These are phyloP conservation scores for Leucosticte australis DNA, from an alignment of 2,113 vertebrate species.

Conservation along the genomic window DNA sequence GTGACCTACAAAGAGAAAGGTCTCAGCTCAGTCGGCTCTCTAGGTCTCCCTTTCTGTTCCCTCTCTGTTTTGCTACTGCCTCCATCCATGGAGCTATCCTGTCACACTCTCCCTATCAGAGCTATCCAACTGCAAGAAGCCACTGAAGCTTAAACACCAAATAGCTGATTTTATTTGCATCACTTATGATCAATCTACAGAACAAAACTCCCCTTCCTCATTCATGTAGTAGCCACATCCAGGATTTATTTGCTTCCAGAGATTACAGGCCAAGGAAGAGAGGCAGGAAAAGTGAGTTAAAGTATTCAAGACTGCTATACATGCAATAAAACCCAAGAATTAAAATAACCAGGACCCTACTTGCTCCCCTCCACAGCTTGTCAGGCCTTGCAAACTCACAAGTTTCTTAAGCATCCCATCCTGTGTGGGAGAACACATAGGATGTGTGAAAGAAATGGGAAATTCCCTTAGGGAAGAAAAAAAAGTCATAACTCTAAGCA, in stretches of 20 bases:
- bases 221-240: neutral
- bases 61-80: neutral
- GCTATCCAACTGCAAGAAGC: neutral
- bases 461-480: neutral
- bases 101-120: neutral
- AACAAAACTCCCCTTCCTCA: neutral
- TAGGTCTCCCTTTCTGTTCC: neutral
- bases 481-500: neutral
- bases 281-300: neutral
- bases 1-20: slow-evolving; percentile 42
- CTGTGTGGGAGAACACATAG: neutral
- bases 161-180: neutral
- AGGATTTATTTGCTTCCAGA: neutral
- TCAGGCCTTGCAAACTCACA: neutral
- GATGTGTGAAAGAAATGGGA: neutral
- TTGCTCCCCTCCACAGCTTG: neutral
- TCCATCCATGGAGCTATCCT: neutral
- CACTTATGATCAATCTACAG: neutral
- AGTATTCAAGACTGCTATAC: neutral
- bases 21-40: neutral
- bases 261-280: neutral
- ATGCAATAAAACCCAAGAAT: neutral
- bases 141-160: neutral
- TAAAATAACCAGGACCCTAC: neutral
- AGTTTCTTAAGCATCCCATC: neutral